Base-by-base conservation (phyloP, 2,797 vertebrate species). In the Channallabes apus region DNA sequence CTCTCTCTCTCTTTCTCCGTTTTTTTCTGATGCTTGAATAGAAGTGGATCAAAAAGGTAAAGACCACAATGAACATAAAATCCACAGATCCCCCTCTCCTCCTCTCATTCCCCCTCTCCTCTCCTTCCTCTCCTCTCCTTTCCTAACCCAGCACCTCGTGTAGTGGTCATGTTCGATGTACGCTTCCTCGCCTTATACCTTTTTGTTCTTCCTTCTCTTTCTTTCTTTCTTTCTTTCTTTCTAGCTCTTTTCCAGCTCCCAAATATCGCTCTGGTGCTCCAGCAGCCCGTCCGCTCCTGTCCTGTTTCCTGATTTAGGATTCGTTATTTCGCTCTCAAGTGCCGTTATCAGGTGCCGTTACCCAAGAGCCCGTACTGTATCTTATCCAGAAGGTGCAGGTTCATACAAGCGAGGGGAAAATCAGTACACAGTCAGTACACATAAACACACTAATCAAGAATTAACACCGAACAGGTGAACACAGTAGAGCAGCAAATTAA, bases 31-130 rank as follows among this genome's bases (percentile, higher is more conserved):
- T 96, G 97, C 97, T 97, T 98, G 97, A 98, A 97, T 98, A 98
- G 97, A 98, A 98, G 97, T 98, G 97, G 97, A 97, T 96, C 97
- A 98, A 97, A 98, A 98, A 98, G 97, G 97, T 98, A 98, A 98
- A 96, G 95, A 97, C 96, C 95, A 96, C 95, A 95, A 96, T 95
- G 93, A 96, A 95, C 96, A 96, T 96, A 95, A 95, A 94, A 95
- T 95, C 96, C 95, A 96, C 95, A 95, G 95, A 93, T 95, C 93
- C 93, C 93, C 92, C 93, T 87, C 86, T 85, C 92, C 87, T 89
- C 88, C 83, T 87, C 86, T 85, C 86, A 90, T 61, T 85, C 80
- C 80, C 72, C 72, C 81, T 89, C 90, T 90, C 83, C 82, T 85
- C 84, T 88, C 83, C 84, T 93, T 90, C 86, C 87, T 92, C 91